Evolutionary conservation across 2,797 vertebrate species (phyloP).

Genomic region (Dromococcyx pavoninus): DNA sequence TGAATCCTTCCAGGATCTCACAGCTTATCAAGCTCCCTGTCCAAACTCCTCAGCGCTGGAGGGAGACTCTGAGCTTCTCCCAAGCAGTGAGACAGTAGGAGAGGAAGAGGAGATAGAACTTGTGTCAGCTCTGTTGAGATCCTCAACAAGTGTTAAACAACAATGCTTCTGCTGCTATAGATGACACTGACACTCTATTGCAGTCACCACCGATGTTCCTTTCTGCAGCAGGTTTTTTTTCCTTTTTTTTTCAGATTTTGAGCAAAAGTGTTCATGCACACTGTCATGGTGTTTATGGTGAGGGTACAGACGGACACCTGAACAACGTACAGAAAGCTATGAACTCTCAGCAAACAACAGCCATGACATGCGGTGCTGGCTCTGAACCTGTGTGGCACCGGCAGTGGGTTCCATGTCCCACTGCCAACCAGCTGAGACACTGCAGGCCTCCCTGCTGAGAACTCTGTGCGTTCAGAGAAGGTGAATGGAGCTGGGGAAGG

Average conservation of each 20-base stretch:
- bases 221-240: no score
- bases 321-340: background rate
- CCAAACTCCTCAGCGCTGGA: fast-evolving
- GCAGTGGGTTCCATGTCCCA: background rate
- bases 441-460: background rate
- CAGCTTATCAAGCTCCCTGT: no score
- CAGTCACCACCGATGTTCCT: no score
- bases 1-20: background rate
- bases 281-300: no score
- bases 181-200: background rate
- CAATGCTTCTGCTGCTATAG: background rate
- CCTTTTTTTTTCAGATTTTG: no score
- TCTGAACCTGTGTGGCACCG: background rate
- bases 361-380: background rate
- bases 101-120: background rate
- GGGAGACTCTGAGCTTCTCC: background rate
- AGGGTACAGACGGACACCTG: fast-evolving
- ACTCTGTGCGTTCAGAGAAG: no score
- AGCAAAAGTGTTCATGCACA: background rate
- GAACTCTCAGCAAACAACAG: background rate
- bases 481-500: no score
- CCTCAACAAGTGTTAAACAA: background rate
- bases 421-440: background rate
- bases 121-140: background rate
- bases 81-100: background rate